Conservation (phyloP, 2,113 vertebrate genomes). For the Agapornis roseicollis region DNA sequence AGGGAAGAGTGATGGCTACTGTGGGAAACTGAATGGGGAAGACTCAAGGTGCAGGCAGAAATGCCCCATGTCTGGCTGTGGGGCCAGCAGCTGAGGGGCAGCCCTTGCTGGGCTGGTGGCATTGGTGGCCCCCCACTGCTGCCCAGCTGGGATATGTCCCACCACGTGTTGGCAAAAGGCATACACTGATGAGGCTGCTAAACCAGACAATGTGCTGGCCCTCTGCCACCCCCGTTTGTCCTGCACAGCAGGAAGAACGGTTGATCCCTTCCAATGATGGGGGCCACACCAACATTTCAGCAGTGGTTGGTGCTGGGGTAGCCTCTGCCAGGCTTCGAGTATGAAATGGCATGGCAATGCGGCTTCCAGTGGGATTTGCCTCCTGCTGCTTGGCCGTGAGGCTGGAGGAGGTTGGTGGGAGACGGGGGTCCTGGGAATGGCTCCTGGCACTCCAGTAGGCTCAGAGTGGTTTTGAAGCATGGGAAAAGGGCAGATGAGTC, state of each 20-base stretch:
- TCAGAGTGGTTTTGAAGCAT: not conserved
- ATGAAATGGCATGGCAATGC: too few species aligned
- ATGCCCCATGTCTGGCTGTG: accelerated
- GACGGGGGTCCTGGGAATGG: too few species aligned
- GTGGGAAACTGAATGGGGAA: accelerated
- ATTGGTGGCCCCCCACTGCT: not conserved
- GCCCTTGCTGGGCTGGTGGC: not conserved
- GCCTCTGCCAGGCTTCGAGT: not conserved
- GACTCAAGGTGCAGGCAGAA: not conserved
- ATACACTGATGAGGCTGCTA: not conserved
- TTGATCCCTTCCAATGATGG: not conserved
- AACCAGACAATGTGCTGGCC: not conserved
- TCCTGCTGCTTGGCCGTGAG: not conserved
- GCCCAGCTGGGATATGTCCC: not conserved
- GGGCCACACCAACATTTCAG: not conserved
- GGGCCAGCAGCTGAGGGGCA: accelerated
- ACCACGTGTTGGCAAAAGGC: not conserved
- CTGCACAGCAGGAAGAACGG: not conserved
- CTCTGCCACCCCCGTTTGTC: accelerated
- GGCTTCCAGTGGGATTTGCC: not conserved
- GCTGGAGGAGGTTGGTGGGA: not conserved
- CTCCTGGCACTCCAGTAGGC: not conserved
- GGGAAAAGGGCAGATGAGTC: not conserved
- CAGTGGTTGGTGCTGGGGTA: not conserved
- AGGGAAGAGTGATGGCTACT: not conserved